Base-by-base conservation (phyloP, 2,888 invertebrate species). In the Habrosyne pyritoides region DNA sequence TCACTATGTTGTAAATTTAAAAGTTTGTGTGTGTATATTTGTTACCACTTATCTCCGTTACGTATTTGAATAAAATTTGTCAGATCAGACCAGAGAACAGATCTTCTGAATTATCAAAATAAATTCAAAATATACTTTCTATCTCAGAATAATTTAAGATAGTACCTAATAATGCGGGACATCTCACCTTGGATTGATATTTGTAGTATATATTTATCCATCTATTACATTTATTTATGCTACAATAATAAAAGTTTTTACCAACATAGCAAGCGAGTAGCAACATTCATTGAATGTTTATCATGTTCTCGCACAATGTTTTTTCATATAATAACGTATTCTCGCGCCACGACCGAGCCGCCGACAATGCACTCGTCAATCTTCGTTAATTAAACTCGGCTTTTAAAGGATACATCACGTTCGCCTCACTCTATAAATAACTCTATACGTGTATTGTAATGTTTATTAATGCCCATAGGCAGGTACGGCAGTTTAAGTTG, bases 321-420 rank as follows among this genome's bases (percentile, higher is more conserved):
- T 18, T 42, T 42, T 42, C 42, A 42, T 42, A 8, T 42, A 42
- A 42, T 42, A 42, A 42, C 6, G 33, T 33, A 33, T 33, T 18
- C 36, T 18, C 18, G n/a, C 14, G 14, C 42, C 42, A 18, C n/a
- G 8, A 18, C 42, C 18, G 7, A 5, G 7, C 24, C 7, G 24
- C 24, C 24, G 42, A 42, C 42, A 18, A 49, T n/a, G 7, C 33
- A 49, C 8, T 49, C 26, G 26, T 49, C 48, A 24, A 49, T 49
- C 48, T 49, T 49, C 26, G 26, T 49, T 49, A 49, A 49, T 49
- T 49, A 49, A 10, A 26, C 42, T 42, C 12, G 7, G 48, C 48
- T 26, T 26, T 49, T 26, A 49, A 26, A 26, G 24, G 26, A 22
- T 26, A 26, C 26, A 14, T 49, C 24, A 49, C 7, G 26, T 49